phyloP scores from a whole-genome alignment of 2,797 vertebrate genomes.

The Adrianichthys oophorus region DNA sequence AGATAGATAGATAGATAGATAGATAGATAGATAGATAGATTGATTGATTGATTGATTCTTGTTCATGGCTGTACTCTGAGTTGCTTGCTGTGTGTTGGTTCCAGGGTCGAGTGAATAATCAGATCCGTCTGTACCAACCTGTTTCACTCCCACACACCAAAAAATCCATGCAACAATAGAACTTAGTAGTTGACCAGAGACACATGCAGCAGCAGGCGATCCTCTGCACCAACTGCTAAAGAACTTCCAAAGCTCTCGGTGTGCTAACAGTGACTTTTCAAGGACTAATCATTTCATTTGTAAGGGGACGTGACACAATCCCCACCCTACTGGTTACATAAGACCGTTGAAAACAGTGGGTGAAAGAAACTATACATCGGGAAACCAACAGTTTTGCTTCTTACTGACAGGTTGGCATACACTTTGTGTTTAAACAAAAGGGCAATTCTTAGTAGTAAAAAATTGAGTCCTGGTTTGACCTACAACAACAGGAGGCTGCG shows the following conservation, averaged over 20 bases:
- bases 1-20: too few relatives aligned
- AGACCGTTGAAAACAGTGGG: constrained; percentile 3
- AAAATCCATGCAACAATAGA: neutral
- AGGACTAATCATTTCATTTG: neutral
- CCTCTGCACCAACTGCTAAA: neutral
- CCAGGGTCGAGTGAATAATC: neutral
- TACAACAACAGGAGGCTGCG: too few relatives aligned
- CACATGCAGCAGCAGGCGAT: neutral
- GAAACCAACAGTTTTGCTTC: neutral
- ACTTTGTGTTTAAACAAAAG: too few relatives aligned
- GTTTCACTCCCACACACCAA: neutral
- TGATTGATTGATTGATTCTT: too few relatives aligned
- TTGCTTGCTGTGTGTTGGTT: neutral
- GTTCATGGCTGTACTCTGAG: neutral
- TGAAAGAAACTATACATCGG: neutral
- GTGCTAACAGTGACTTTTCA: too few relatives aligned
- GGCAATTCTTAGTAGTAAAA: too few relatives aligned
- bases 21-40: too few relatives aligned
- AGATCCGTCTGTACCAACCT: neutral
- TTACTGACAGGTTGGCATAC: neutral
- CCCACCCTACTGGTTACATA: neutral
- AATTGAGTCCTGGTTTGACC: too few relatives aligned
- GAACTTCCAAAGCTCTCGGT: neutral
- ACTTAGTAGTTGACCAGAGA: neutral
- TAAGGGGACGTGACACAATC: neutral